phyloP scores from a whole-genome alignment of 2,113 vertebrate genomes.

The Platichthys flesus region DNA sequence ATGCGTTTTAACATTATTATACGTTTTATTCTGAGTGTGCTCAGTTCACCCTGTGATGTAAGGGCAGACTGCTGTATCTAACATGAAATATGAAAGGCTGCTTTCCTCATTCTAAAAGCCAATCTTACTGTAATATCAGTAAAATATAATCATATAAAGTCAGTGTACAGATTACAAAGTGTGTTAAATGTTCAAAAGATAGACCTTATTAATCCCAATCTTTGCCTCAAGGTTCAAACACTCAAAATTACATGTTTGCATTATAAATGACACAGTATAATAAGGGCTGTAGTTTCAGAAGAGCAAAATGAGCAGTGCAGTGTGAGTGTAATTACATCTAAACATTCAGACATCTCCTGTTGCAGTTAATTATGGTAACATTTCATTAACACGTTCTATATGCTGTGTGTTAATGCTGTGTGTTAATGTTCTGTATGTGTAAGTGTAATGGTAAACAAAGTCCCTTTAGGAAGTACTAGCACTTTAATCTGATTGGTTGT shows the following conservation, averaged over 20 bases:
- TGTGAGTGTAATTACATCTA: conserved; percentile 17
- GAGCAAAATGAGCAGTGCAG: not conserved
- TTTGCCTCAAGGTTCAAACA: not conserved
- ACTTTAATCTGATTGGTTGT: conserved; percentile 7
- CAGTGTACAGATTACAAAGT: not conserved
- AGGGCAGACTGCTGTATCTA: not conserved
- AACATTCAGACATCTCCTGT: conserved; percentile 17
- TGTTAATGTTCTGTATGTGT: too few relatives aligned
- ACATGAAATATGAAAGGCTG: not conserved
- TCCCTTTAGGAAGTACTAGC: not conserved
- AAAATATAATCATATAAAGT: not conserved
- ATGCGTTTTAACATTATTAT: not conserved
- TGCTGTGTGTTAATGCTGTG: too few relatives aligned
- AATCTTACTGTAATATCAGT: not conserved
- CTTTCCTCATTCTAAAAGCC: not conserved
- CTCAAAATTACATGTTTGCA: not conserved
- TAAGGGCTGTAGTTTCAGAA: not conserved
- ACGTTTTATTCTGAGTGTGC: not conserved
- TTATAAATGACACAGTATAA: not conserved
- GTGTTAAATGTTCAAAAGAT: too few relatives aligned
- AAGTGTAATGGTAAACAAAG: not conserved
- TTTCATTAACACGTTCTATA: too few relatives aligned
- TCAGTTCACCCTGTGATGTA: not conserved
- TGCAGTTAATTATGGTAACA: conserved; percentile 4
- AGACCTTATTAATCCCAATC: not conserved